These are phyloP conservation scores for Entomobrya multifasciata DNA, from an alignment of 2,888 invertebrate genomes.

Conservation along the genomic window DNA sequence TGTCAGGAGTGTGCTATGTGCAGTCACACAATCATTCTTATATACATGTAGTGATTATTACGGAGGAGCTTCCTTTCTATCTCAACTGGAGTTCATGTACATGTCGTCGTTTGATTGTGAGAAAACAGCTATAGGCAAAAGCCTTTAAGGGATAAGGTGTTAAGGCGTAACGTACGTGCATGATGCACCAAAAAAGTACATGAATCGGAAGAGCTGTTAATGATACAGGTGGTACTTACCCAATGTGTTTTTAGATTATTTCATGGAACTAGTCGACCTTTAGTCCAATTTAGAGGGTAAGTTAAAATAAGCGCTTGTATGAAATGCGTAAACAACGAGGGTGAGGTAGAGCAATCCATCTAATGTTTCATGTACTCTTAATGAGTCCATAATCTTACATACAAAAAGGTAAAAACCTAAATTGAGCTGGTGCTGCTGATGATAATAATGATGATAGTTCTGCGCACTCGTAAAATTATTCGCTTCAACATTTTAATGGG, in stretches of 20 bases:
- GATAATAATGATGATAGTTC: background rate
- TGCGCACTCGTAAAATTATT: constrained; percentile 39
- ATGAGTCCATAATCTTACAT: constrained; percentile 49
- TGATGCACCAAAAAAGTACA: constrained; percentile 45
- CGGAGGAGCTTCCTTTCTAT: background rate
- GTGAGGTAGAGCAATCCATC: background rate
- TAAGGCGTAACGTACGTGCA: constrained; percentile 52
- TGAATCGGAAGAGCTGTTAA: constrained; percentile 70
- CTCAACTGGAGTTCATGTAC: constrained; percentile 9
- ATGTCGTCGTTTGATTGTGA: background rate
- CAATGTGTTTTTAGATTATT: constrained; percentile 55
- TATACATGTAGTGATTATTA: background rate
- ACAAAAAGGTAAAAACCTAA: background rate
- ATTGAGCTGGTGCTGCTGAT: background rate
- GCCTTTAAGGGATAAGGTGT: constrained; percentile 52
- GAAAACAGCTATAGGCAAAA: background rate
- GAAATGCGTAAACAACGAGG: background rate
- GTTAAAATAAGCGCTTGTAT: background rate
- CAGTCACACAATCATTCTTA: constrained; percentile 64
- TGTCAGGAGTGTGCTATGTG: constrained; percentile 64
- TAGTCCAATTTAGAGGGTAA: constrained; percentile 39
- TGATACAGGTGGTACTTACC: constrained; percentile 64
- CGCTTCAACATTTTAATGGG: constrained; percentile 51
- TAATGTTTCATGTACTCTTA: constrained; percentile 11
- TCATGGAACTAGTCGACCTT: constrained; percentile 55